Base-by-base conservation (phyloP, 2,113 vertebrate genomes). In the Haemorhous mexicanus region DNA sequence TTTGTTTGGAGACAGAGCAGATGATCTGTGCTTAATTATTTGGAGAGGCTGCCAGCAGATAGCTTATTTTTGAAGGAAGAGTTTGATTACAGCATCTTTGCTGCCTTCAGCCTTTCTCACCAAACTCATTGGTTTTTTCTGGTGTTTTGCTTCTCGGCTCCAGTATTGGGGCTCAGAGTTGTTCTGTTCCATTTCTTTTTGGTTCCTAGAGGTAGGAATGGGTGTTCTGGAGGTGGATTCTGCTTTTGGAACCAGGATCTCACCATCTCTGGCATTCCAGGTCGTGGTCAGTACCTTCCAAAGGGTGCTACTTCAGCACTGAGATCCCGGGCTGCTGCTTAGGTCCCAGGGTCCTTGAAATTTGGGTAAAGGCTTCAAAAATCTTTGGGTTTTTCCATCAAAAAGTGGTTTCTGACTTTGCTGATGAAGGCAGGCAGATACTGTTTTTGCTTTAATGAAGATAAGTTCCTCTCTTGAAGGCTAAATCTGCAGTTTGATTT, bases 1-100 rank as follows among this genome's bases (percentile, higher is more conserved):
- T 61, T 89, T 87, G 33, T 50, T 43, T 85, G 39, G 82, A 90
- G 79, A 68, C n/a, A 23, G 81, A 56, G 47, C 67, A 82, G 78
- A 87, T 66, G 62, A 88, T 83, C 59, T 88, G n/a, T 58, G 58
- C 83, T 77, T 92, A n/a, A 87, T 95, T 94, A 75, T 76, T 90
- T 85, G 35, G 39, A 21, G 49, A 50, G n/a, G 49, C 61, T 89
- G 64, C 46, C 52, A 75, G 69, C 1, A 15, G 39, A 73, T 28
- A 49, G 41, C 24, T 91, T 77, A 21, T 85, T 96, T 83, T 68
- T 59, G 58, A 72, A 94, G 70, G 55, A 75, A 72, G 30, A 26
- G 9, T 91, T 84, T 84, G 55, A 68, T 75, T 91, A 52, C 8
- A 82, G 55, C 22, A n/a, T 41, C 49, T 67, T 53, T 35, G 44